A percentile compares a stretch with the other conserved stretches of the same genome.
phyloP scores from a whole-genome alignment of 2,113 vertebrate genomes.

The Kryptolebias marmoratus region DNA sequence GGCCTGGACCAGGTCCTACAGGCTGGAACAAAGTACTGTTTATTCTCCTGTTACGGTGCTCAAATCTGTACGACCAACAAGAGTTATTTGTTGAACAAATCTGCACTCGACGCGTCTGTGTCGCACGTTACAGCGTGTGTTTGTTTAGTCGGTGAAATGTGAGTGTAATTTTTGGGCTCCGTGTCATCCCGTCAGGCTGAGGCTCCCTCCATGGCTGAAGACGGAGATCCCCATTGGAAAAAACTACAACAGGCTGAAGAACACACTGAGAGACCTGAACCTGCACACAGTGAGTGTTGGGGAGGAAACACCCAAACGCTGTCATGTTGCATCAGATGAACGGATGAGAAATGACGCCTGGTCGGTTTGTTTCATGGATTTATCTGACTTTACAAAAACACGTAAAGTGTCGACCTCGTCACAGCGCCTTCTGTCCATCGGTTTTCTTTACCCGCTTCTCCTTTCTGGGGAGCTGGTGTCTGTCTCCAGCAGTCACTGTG shows the following conservation, averaged over 20 bases:
- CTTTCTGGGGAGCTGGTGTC: too few relatives aligned
- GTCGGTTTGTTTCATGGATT: neutral
- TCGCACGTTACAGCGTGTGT: too few relatives aligned
- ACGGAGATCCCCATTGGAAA: conserved; percentile 96
- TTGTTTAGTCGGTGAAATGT: too few relatives aligned
- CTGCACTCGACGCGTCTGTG: too few relatives aligned
- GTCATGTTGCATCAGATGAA: neutral
- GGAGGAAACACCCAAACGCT: neutral
- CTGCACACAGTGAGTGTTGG: conserved; percentile 89
- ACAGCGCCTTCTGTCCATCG: neutral
- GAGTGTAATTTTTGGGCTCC: neutral
- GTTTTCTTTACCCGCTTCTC: too few relatives aligned
- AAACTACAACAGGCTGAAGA: conserved; percentile 95
- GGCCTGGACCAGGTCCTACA: too few relatives aligned
- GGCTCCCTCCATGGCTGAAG: conserved; percentile 96
- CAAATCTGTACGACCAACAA: too few relatives aligned
- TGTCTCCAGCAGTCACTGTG: too few relatives aligned
- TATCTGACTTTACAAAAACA: neutral
- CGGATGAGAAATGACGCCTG: neutral
- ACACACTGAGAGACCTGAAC: conserved; percentile 90
- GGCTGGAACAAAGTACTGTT: too few relatives aligned
- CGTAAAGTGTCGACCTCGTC: neutral
- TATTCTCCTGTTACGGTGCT: too few relatives aligned
- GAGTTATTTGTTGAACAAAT: too few relatives aligned
- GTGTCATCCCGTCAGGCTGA: conserved; percentile 80